Base-by-base conservation (phyloP, 2,888 invertebrate genomes). In the Tinea semifulvella region DNA sequence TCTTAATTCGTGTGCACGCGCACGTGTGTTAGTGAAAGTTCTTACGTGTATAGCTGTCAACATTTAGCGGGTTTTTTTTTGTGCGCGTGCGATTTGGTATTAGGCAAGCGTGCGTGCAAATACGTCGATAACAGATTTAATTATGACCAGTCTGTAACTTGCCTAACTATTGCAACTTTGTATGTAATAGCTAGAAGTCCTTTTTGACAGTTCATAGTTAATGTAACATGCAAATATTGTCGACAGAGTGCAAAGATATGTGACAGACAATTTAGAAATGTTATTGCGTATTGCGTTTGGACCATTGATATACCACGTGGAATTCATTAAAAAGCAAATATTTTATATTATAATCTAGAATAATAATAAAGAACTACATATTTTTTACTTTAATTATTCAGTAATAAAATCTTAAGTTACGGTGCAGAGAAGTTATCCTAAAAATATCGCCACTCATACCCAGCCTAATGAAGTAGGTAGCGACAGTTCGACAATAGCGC, bases 1-100 rank as follows among this genome's bases (percentile, higher is more conserved):
- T 38, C n/a, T 17, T 38, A 38, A 56, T 56, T 56, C 48, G 56
- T 53, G 54, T 50, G 2, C 20, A 27, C 19, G 13, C 27, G 49
- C 53, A 56, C 55, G 55, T 53, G 53, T 58, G 60, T 63, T 58
- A 64, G 68, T 63, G 68, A 70, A 69, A 70, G 67, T 65, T 49
- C 22, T 51, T 52, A 49, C 50, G 53, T 53, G 42, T 27, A 28
- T 13, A n/a, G 27, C 19, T 20, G 40, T 40, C 20, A 38, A 45
- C 40, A 18, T 36, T 44, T 40, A 22, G 22, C 18, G 11, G 22
- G 40, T 40, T 40, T 40, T 40, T 38, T 22, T 39, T 4, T 38
- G 17, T 38, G 22, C 20, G 40, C 40, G 22, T 22, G 40, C 40
- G 38, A 22, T 20, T 13, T 19, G 13, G 31, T 22, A 40, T 40